Conservation (phyloP, 30 jellyfish, hydroid and myxozoan species). For the Kudoa iwatai region DNA sequence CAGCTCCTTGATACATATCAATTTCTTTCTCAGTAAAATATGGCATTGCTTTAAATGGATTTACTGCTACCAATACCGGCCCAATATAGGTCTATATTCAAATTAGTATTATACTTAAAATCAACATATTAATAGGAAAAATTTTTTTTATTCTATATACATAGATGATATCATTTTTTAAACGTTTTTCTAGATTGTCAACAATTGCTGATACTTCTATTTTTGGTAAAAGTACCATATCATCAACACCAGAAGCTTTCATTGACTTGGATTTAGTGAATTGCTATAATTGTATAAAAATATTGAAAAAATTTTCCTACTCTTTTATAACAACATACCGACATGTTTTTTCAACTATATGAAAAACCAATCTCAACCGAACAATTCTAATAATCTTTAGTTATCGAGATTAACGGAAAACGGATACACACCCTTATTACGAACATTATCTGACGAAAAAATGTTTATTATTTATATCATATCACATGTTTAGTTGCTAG, state of each 20-base stretch:
- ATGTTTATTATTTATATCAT: too few species aligned
- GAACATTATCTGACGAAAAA: too few species aligned
- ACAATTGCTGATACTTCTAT: constrained; percentile 75
- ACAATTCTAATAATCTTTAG: too few species aligned
- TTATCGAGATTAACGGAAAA: too few species aligned
- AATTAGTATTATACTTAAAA: constrained; percentile 1
- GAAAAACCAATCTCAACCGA: too few species aligned
- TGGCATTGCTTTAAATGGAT: constrained; percentile 73
- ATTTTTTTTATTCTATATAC: constrained; percentile 11
- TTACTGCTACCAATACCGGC: constrained; percentile 90
- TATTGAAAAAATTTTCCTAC: too few species aligned
- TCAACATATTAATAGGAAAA: background rate
- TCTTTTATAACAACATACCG: too few species aligned
- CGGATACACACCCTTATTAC: too few species aligned
- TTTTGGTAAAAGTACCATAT: constrained; percentile 81
- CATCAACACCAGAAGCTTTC: constrained; percentile 64
- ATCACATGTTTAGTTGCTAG: too few species aligned
- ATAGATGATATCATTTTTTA: constrained; percentile 57
- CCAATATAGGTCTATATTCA: constrained; percentile 55
- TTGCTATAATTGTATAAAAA: too few species aligned
- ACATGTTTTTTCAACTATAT: too few species aligned
- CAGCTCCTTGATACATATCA: constrained; percentile 78
- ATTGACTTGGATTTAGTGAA: too few species aligned
- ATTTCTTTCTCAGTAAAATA: constrained; percentile 71
- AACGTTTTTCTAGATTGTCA: constrained; percentile 38